Conservation (phyloP, 2,888 invertebrate species). For the Nymphalis c-album region DNA sequence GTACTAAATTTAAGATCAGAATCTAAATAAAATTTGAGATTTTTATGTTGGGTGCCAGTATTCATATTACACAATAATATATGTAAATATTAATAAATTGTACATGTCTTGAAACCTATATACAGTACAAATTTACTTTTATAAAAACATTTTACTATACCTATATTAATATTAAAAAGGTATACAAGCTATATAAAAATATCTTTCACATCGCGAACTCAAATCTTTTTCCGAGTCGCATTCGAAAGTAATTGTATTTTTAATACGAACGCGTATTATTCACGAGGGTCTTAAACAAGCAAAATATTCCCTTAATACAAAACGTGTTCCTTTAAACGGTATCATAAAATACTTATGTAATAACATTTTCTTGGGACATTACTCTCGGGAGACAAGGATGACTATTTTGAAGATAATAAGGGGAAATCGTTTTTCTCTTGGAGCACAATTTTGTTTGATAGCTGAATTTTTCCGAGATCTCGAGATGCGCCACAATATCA, state of each 20-base stretch:
- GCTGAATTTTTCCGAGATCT: constrained; percentile 37
- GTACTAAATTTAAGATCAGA: background rate
- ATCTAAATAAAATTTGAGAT: too few relatives aligned
- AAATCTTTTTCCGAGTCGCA: constrained; percentile 23
- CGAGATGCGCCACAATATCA: constrained; percentile 49
- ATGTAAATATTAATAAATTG: background rate
- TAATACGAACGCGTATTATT: constrained; percentile 31
- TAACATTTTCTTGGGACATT: constrained; percentile 37
- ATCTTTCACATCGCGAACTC: constrained; percentile 13
- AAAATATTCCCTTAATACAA: constrained; percentile 44
- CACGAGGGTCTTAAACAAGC: constrained; percentile 37
- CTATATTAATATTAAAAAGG: too few relatives aligned
- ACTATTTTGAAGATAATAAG: constrained; percentile 44
- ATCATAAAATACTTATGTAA: constrained; percentile 44
- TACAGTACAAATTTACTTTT: too few relatives aligned
- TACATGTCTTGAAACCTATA: too few relatives aligned
- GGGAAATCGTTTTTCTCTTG: constrained; percentile 43
- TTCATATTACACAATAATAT: background rate
- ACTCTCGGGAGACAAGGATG: constrained; percentile 37
- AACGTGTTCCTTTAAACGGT: constrained; percentile 44
- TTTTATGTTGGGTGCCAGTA: background rate
- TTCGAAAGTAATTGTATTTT: constrained; percentile 36
- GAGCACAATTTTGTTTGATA: constrained; percentile 46
- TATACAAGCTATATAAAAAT: too few relatives aligned
- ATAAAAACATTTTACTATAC: too few relatives aligned